phyloP scores from a whole-genome alignment of 2,797 vertebrate genomes.

The Coranthus polyacanthus region DNA sequence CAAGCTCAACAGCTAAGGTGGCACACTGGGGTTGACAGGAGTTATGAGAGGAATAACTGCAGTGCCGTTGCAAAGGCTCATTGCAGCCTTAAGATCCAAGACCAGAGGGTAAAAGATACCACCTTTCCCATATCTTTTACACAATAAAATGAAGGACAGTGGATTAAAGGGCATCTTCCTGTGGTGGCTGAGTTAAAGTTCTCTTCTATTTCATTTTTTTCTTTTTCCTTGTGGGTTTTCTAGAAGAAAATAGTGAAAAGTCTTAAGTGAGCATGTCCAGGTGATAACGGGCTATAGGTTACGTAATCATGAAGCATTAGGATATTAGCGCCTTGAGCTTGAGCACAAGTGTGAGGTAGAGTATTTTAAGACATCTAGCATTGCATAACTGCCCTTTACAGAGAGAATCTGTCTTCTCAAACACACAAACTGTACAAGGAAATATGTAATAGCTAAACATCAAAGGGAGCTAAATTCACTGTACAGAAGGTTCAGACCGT shows the following conservation, averaged over 20 bases:
- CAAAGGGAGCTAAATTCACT: conserved; percentile 11
- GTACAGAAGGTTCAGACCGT: too few species aligned
- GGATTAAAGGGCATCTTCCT: conserved; percentile 17
- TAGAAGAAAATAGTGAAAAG: conserved; percentile 3
- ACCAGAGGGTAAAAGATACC: conserved; percentile 31
- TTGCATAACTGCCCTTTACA: conserved; percentile 20
- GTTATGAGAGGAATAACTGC: conserved; percentile 54
- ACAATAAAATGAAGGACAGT: conserved; percentile 27
- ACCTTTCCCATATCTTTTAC: conserved; percentile 25
- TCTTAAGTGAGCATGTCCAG: conserved; percentile 14
- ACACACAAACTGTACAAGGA: neutral
- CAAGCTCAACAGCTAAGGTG: conserved; percentile 25
- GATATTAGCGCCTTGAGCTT: conserved; percentile 27
- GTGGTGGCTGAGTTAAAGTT: conserved; percentile 15
- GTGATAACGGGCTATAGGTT: conserved; percentile 24
- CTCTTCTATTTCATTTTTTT: neutral
- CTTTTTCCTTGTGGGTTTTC: neutral
- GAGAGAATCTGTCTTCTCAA: neutral
- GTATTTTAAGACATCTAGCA: neutral
- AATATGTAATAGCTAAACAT: too few species aligned
- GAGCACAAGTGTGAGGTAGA: conserved; percentile 10
- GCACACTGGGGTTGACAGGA: conserved; percentile 29
- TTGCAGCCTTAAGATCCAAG: conserved; percentile 27
- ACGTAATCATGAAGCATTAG: conserved; percentile 33
- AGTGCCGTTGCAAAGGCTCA: conserved; percentile 30